Conservation (phyloP, 2,888 invertebrate species). For the Eretmocerus hayati region DNA sequence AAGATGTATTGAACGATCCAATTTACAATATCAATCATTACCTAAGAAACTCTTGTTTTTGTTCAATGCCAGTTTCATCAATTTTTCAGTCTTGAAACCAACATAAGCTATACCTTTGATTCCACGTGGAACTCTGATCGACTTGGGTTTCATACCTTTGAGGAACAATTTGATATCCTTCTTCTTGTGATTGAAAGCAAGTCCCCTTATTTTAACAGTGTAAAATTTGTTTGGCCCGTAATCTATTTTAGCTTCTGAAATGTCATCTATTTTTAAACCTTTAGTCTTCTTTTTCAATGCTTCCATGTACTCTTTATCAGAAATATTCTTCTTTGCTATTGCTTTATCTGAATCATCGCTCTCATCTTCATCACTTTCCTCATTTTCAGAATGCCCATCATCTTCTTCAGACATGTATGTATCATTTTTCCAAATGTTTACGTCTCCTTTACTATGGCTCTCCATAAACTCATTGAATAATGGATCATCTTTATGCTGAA, state of each 20-base stretch:
- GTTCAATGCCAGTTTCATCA: conserved; percentile 68
- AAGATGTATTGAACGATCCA: neutral
- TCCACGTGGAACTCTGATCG: conserved; percentile 70
- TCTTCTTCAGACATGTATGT: conserved; percentile 20
- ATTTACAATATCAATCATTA: conserved; percentile 48
- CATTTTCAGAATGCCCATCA: conserved; percentile 31
- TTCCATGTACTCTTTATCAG: conserved; percentile 63
- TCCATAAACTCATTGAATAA: conserved; percentile 84
- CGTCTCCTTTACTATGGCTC: conserved; percentile 58
- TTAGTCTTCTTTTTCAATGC: conserved; percentile 53
- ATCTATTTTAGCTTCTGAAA: conserved; percentile 39
- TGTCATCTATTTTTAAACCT: conserved; percentile 38
- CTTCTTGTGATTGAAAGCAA: conserved; percentile 74
- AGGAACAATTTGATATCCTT: conserved; percentile 81
- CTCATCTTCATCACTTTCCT: conserved; percentile 62
- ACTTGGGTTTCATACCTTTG: conserved; percentile 68
- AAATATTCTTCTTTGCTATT: conserved; percentile 22
- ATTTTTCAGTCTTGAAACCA: conserved; percentile 79
- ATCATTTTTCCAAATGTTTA: conserved; percentile 55
- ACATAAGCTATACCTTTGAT: conserved; percentile 82
- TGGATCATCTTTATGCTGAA: conserved; percentile 77
- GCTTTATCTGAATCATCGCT: conserved; percentile 50
- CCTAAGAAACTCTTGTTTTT: conserved; percentile 83
- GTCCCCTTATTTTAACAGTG: conserved; percentile 67
- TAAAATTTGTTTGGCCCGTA: conserved; percentile 46